A percentile compares a stretch with the other conserved stretches of the same genome.
Conservation (phyloP, 2,113 vertebrate species). For the Sceloporus undulatus region DNA sequence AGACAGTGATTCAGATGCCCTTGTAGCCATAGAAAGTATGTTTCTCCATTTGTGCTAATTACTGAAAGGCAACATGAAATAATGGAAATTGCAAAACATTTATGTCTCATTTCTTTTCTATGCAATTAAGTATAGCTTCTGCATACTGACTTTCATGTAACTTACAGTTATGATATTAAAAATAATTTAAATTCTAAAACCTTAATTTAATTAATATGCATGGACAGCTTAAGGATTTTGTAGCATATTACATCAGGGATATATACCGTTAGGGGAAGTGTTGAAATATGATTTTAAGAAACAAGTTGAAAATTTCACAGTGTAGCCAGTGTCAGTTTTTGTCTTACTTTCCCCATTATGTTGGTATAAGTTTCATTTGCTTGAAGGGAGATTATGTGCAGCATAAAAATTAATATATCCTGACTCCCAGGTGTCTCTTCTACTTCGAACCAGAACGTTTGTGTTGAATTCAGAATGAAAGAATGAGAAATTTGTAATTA, state of each 20-base stretch:
- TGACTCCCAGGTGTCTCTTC: not conserved
- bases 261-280: not conserved
- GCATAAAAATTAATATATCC: not conserved
- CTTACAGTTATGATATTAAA: not conserved
- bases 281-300: not conserved
- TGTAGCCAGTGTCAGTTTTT: no score
- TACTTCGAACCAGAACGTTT: not conserved
- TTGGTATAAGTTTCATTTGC: not conserved
- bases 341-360: not conserved
- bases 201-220: not conserved
- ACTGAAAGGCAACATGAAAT: conserved; percentile 25
- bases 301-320: not conserved
- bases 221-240: not conserved
- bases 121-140: conserved; percentile 32
- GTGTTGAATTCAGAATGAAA: not conserved
- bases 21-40: conserved; percentile 31
- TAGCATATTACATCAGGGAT: not conserved
- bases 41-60: conserved; percentile 44
- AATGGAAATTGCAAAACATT: conserved; percentile 41
- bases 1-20: conserved; percentile 34
- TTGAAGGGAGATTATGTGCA: not conserved
- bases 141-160: not conserved
- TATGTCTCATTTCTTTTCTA: conserved; percentile 38
- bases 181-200: conserved; percentile 1
- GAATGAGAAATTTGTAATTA: not conserved